Conservation (phyloP, 2,113 vertebrate species). For the Anolis sagrei region DNA sequence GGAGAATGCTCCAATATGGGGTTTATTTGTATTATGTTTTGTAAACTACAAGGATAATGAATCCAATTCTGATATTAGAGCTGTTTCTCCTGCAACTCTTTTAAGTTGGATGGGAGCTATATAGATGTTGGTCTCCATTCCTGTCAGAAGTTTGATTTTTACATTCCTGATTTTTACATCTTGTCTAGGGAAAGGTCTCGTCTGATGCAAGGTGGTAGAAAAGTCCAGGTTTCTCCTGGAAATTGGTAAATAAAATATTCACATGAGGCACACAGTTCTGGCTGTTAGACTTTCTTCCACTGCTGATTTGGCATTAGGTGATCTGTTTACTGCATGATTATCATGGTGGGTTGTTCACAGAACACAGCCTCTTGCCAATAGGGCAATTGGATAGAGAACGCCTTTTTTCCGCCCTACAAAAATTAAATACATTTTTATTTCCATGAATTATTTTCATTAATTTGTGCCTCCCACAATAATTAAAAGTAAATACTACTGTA, state of each 20-base stretch:
- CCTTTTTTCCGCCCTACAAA: background rate
- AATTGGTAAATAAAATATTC: too few relatives aligned
- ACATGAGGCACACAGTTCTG: background rate
- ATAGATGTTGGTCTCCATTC: too few relatives aligned
- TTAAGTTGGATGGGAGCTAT: too few relatives aligned
- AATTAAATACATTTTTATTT: background rate
- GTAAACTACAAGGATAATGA: too few relatives aligned
- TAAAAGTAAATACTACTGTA: background rate
- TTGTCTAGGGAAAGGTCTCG: too few relatives aligned
- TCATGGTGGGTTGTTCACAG: background rate
- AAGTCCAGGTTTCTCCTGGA: too few relatives aligned
- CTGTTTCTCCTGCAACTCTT: too few relatives aligned
- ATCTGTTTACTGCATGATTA: constrained; percentile 6
- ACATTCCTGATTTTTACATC: too few relatives aligned
- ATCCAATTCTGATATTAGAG: too few relatives aligned
- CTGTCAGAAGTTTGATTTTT: too few relatives aligned
- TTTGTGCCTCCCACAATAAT: background rate
- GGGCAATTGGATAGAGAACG: background rate
- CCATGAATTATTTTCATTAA: background rate
- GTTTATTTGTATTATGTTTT: too few relatives aligned
- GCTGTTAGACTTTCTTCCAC: background rate
- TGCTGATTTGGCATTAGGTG: background rate
- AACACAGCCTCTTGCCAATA: background rate
- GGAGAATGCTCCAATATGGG: background rate
- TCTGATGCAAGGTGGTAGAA: too few relatives aligned